These are phyloP conservation scores for Engraulis encrasicolus DNA, from an alignment of 2,113 vertebrate species.

Conservation along the genomic window DNA sequence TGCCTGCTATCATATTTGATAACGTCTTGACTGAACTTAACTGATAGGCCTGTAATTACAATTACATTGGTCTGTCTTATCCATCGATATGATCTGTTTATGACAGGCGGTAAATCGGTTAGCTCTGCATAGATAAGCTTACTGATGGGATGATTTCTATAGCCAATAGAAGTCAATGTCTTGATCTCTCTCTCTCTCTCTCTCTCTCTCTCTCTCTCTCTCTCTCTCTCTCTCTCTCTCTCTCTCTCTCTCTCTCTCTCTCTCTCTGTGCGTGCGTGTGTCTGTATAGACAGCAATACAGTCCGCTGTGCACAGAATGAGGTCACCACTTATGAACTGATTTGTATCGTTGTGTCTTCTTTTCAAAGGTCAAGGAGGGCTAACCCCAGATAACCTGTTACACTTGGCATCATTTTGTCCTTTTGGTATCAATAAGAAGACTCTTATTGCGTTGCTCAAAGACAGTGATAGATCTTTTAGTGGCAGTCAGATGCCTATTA, in stretches of 20 bases:
- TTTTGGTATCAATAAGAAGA: not conserved
- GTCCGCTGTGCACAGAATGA: too few species aligned
- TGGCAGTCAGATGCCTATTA: too few species aligned
- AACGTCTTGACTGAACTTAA: not conserved
- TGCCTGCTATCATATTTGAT: not conserved
- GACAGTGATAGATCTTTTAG: too few species aligned
- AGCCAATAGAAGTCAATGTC: not conserved
- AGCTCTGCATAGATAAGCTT: too few species aligned
- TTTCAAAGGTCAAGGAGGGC: not conserved
- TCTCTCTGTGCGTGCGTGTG: too few species aligned
- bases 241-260: too few species aligned
- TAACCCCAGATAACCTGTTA: not conserved
- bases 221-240: too few species aligned
- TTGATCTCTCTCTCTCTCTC: too few species aligned
- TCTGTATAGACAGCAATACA: too few species aligned
- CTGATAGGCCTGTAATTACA: not conserved
- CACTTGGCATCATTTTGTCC: not conserved
- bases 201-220: too few species aligned
- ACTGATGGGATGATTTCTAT: not conserved
- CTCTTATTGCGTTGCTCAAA: not conserved
- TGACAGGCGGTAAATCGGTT: not conserved
- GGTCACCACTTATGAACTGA: not conserved
- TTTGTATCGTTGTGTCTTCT: not conserved
- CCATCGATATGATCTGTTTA: not conserved
- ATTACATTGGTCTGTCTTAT: not conserved